A percentile compares a stretch with the other conserved stretches of the same genome.
phyloP scores from a whole-genome alignment of 2,888 invertebrate species.

The Xylota sylvarum region DNA sequence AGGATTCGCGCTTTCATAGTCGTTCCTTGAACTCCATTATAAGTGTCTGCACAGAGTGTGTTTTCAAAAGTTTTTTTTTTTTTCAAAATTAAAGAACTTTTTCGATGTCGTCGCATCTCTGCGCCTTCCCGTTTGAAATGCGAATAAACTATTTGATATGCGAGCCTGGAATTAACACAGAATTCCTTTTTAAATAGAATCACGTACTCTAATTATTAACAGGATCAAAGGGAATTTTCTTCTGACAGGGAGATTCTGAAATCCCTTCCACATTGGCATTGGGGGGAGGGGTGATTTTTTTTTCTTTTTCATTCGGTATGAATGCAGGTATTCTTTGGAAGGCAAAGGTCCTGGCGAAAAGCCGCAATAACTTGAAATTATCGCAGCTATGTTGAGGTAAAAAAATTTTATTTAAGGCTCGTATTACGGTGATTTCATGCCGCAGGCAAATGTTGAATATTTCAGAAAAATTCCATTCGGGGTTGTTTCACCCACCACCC shows the following conservation, averaged over 20 bases:
- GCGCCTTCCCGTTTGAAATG: constrained; percentile 10
- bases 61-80: constrained; percentile 21
- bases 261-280: neutral
- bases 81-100: constrained; percentile 60
- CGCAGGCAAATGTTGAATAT: constrained; percentile 23
- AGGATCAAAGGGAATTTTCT: constrained; percentile 73
- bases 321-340: constrained; percentile 40
- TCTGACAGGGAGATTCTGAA: constrained; percentile 20
- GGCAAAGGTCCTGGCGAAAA: constrained; percentile 30
- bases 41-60: constrained; percentile 19
- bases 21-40: constrained; percentile 34
- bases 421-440: constrained; percentile 17
- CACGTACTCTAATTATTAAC: constrained; percentile 75
- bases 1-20: constrained; percentile 16
- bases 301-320: constrained; percentile 22
- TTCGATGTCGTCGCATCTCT: constrained; percentile 1
- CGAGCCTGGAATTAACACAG: constrained; percentile 63
- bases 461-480: constrained; percentile 14
- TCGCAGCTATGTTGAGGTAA: constrained; percentile 68
- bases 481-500: constrained; percentile 8
- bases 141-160: constrained; percentile 71
- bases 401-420: constrained; percentile 35
- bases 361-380: constrained; percentile 75
- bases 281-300: constrained; percentile 2
- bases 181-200: constrained; percentile 73